phyloP scores from a whole-genome alignment of 2,888 invertebrate species.

The Macropis europaea region DNA sequence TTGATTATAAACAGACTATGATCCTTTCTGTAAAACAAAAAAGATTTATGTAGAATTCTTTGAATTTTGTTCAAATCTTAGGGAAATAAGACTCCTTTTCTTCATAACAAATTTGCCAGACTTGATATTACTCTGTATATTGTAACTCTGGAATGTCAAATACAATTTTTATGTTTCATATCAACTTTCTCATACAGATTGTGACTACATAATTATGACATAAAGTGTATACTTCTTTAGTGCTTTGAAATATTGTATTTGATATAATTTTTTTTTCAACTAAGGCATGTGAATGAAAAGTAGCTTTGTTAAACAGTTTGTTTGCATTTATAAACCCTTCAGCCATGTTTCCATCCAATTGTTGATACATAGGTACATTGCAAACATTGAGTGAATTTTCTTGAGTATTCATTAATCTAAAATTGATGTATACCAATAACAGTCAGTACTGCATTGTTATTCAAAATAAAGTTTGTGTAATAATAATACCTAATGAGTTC shows the following conservation, averaged over 20 bases:
- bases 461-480: not conserved
- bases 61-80: constrained; percentile 27
- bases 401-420: constrained; percentile 23
- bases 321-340: constrained; percentile 26
- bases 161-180: not conserved
- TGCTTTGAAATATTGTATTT: not conserved
- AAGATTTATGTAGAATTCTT: not conserved
- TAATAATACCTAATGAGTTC: constrained; percentile 54
- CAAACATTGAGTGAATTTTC: constrained; percentile 1
- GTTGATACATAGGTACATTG: not conserved
- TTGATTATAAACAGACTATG: not conserved
- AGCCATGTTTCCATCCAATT: not conserved
- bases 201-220: not conserved
- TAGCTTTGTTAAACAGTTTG: constrained; percentile 12
- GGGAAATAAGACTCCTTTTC: constrained; percentile 63
- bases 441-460: not conserved
- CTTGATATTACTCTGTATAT: not conserved
- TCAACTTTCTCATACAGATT: not conserved
- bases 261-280: not conserved
- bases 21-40: not conserved
- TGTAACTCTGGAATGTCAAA: constrained; percentile 23
- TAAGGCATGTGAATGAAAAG: not conserved
- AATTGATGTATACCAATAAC: constrained; percentile 8
- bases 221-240: constrained; percentile 4
- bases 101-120: constrained; percentile 56